These are phyloP conservation scores for Drosophila ogumai DNA, from an alignment of 1,140 invertebrate species.

Conservation along the genomic window DNA sequence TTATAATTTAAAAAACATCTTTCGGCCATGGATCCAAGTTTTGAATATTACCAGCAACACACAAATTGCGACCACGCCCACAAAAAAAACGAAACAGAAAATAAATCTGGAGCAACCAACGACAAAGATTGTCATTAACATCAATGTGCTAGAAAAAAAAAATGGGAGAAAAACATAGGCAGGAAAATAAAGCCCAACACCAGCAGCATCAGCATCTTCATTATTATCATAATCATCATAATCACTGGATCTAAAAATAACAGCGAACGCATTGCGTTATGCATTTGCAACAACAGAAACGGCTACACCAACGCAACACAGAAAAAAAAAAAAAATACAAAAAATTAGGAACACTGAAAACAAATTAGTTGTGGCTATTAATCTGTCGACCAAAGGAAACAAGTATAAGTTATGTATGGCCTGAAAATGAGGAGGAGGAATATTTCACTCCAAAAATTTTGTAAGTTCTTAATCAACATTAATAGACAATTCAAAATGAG, in stretches of 20 bases:
- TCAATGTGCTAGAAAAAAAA: slow-evolving; percentile 47
- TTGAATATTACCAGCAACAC: background rate
- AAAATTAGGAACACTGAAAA: background rate
- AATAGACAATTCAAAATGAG: background rate
- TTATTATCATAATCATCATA: slow-evolving; percentile 35
- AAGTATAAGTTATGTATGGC: background rate
- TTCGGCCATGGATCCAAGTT: background rate
- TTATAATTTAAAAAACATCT: background rate
- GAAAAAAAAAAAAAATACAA: background rate
- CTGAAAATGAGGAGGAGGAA: background rate
- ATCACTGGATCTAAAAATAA: slow-evolving; percentile 63
- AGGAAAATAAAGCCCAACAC: slow-evolving; percentile 15
- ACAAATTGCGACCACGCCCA: slow-evolving; percentile 22
- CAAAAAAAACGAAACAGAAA: background rate
- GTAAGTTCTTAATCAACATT: background rate
- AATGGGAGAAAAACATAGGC: slow-evolving; percentile 2
- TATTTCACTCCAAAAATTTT: background rate
- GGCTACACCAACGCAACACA: slow-evolving; percentile 19
- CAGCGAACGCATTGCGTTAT: slow-evolving; percentile 67
- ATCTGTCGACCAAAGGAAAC: background rate
- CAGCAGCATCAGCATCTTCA: slow-evolving; percentile 21
- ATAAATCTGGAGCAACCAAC: slow-evolving; percentile 5
- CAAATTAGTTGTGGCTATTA: background rate
- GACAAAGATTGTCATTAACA: slow-evolving; percentile 51
- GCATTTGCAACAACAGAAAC: slow-evolving; percentile 38